Evolutionary conservation across 2,797 vertebrate species (phyloP).

Genomic region (Melanogrammus aeglefinus): DNA sequence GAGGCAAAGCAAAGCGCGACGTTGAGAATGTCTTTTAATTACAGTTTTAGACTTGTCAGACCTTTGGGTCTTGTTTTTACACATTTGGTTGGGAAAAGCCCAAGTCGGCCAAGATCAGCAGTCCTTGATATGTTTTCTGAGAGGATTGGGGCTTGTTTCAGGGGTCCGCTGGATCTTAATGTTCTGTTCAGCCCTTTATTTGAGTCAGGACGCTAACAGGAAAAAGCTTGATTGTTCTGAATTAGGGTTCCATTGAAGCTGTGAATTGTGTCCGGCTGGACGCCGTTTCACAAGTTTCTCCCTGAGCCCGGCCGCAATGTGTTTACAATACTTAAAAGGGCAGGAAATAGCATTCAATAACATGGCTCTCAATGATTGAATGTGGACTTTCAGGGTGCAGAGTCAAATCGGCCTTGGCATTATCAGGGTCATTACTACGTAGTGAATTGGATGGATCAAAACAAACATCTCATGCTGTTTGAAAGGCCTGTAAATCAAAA

Average conservation of each 20-base stretch:
- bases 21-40: conserved; percentile 41
- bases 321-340: conserved; percentile 29
- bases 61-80: conserved; percentile 33
- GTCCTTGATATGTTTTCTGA: conserved; percentile 25
- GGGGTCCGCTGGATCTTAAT: conserved; percentile 13
- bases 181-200: conserved; percentile 36
- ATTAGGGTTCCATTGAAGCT: conserved; percentile 53
- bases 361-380: background rate
- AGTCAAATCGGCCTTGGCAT: background rate
- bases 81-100: background rate
- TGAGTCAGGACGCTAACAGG: conserved; percentile 35
- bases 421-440: background rate
- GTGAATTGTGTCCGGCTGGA: conserved; percentile 13
- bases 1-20: conserved; percentile 32
- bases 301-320: conserved; percentile 20
- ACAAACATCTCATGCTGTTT: background rate
- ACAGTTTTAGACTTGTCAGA: conserved; percentile 39
- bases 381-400: background rate
- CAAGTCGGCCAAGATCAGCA: background rate
- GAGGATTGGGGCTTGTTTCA: conserved; percentile 12
- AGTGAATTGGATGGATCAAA: background rate
- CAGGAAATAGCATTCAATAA: background rate
- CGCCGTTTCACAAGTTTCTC: conserved; percentile 16
- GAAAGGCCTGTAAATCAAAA: background rate
- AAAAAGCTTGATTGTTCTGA: conserved; percentile 38